Conservation (phyloP, 2,113 vertebrate species). For the Mixornis gularis region DNA sequence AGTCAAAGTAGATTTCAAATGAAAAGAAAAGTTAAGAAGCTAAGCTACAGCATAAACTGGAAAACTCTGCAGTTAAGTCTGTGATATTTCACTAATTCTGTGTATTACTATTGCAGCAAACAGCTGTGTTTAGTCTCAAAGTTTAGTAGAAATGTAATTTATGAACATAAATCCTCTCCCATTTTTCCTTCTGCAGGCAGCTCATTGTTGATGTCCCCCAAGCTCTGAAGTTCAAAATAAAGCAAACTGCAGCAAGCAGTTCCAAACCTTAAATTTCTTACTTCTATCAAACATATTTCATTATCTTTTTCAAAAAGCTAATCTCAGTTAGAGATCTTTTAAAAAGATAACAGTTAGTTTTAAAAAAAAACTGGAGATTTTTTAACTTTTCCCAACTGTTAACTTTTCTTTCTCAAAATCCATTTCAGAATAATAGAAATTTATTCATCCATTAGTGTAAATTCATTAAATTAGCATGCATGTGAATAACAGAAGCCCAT, state of each 20-base stretch:
- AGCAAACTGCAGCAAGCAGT: not conserved
- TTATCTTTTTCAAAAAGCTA: not conserved
- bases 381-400: no score
- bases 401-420: not conserved
- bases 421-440: not conserved
- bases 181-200: not conserved
- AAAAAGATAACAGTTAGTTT: no score
- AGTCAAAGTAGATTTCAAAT: not conserved
- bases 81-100: not conserved
- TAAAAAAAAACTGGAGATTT: no score
- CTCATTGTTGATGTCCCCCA: not conserved
- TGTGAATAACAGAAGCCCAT: not conserved
- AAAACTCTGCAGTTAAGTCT: not conserved
- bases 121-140: not conserved
- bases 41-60: not conserved
- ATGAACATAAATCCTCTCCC: not conserved
- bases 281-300: not conserved
- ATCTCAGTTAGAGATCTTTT: not conserved
- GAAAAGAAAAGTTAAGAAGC: not conserved
- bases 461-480: not conserved
- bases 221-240: not conserved
- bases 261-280: not conserved
- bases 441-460: not conserved
- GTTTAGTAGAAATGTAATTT: not conserved
- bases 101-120: not conserved